phyloP scores from a whole-genome alignment of 2,113 vertebrate genomes.

The Silurus glanis region DNA sequence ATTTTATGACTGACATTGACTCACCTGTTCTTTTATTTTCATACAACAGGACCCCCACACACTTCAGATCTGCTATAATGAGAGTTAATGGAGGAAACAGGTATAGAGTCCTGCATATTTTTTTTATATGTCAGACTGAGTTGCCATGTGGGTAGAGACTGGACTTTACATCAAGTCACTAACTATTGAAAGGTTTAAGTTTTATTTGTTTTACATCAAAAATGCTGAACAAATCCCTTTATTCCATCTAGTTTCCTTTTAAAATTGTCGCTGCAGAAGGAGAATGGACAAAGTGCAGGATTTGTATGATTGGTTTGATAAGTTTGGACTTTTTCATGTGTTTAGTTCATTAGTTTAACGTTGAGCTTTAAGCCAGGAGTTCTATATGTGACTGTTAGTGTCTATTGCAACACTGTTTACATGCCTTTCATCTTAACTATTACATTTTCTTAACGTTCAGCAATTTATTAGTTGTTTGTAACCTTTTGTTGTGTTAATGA shows the following conservation, averaged over 20 bases:
- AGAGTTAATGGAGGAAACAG: not conserved
- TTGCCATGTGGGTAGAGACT: not conserved
- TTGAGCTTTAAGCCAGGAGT: not conserved
- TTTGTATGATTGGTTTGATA: constrained; percentile 10
- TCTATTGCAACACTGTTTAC: constrained; percentile 22
- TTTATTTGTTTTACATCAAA: not conserved
- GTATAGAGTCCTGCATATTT: not conserved
- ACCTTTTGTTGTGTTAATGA: constrained; percentile 23
- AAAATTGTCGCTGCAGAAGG: not conserved
- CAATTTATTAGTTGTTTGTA: constrained; percentile 8
- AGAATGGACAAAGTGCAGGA: not conserved
- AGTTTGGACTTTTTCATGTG: not conserved
- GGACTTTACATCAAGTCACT: not conserved
- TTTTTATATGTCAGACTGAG: not conserved
- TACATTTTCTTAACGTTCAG: constrained; percentile 11
- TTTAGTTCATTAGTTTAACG: constrained; percentile 9
- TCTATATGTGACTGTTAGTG: not conserved
- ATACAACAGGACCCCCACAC: not conserved
- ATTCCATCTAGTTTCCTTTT: constrained; percentile 4
- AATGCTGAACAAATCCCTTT: not conserved
- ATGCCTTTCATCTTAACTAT: not conserved
- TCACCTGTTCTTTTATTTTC: not conserved
- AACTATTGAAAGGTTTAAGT: not conserved
- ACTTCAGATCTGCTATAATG: not conserved
- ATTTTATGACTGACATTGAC: too few species aligned